Percentiles rank a stretch among this genome's conserved stretches.
These are phyloP conservation scores for Ctena decussata DNA, from an alignment of 2,888 invertebrate genomes.

Conservation along the genomic window DNA sequence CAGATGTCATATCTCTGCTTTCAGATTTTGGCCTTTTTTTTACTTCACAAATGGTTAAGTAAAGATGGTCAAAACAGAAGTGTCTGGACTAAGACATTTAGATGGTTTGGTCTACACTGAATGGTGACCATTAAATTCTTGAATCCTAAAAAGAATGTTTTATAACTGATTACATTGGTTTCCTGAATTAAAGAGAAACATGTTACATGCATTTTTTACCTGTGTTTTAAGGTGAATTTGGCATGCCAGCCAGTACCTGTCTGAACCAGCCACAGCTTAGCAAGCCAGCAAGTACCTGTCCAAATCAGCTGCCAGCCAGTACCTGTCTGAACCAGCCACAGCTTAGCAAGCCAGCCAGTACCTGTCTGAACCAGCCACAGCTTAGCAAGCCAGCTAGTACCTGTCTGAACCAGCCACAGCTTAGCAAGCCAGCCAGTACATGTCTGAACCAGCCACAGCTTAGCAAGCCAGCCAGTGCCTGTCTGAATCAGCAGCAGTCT, in stretches of 20 bases:
- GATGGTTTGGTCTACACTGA: too few relatives aligned
- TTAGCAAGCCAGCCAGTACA: background rate
- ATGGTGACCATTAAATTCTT: too few relatives aligned
- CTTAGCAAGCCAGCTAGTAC: background rate
- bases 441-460: background rate
- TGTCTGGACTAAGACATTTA: too few relatives aligned
- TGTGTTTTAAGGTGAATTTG: background rate
- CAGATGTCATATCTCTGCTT: too few relatives aligned
- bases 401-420: background rate
- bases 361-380: background rate
- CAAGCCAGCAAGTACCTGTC: background rate
- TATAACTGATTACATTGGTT: too few relatives aligned
- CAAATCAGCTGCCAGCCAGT: background rate
- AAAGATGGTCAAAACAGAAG: too few relatives aligned
- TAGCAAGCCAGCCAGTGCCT: background rate
- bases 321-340: background rate
- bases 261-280: background rate
- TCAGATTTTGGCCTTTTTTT: too few relatives aligned
- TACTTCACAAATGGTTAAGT: too few relatives aligned
- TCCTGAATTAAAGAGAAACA: too few relatives aligned
- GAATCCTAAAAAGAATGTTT: too few relatives aligned
- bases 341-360: background rate
- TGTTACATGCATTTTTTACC: too few relatives aligned
- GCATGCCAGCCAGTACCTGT: background rate
- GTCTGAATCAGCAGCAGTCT: background rate